phyloP scores from a whole-genome alignment of 2,113 vertebrate genomes.

The Mellivora capensis region DNA sequence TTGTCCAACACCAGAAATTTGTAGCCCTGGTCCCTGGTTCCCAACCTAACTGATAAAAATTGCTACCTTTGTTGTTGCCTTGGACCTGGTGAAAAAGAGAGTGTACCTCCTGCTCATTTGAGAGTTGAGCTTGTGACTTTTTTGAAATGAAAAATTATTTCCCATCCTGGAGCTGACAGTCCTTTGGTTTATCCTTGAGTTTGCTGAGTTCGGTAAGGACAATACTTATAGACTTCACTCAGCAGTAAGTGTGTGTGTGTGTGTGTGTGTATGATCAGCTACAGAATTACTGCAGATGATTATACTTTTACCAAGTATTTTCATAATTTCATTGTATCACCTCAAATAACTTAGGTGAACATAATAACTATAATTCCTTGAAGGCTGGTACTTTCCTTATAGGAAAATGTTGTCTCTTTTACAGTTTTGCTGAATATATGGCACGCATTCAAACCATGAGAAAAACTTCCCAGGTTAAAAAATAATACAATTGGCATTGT shows the following conservation, averaged over 20 bases:
- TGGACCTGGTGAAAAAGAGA: not conserved
- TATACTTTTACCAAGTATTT: not conserved
- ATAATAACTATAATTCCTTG: not conserved
- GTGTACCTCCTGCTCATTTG: not conserved
- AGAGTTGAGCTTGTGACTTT: not conserved
- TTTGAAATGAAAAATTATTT: not conserved
- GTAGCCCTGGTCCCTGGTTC: not conserved
- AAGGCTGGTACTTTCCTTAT: not conserved
- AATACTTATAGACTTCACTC: not conserved
- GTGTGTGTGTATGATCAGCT: not conserved
- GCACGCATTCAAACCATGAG: not conserved
- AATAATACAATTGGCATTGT: not conserved
- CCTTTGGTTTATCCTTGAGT: not conserved
- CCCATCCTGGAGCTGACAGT: not conserved
- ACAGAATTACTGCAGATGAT: not conserved
- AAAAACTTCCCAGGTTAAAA: not conserved
- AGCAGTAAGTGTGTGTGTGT: not conserved
- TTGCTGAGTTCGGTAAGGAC: constrained; percentile 7
- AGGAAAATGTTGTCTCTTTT: not conserved
- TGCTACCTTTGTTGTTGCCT: not conserved
- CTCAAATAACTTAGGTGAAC: not conserved
- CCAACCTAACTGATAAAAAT: not conserved
- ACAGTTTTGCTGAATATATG: not conserved
- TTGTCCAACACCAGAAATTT: not conserved
- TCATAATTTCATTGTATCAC: not conserved